Evolutionary conservation across 2,888 invertebrate species (phyloP), one percentile per base, ranked within the genome.

Genomic region (Eustalomyia histrio): DNA sequence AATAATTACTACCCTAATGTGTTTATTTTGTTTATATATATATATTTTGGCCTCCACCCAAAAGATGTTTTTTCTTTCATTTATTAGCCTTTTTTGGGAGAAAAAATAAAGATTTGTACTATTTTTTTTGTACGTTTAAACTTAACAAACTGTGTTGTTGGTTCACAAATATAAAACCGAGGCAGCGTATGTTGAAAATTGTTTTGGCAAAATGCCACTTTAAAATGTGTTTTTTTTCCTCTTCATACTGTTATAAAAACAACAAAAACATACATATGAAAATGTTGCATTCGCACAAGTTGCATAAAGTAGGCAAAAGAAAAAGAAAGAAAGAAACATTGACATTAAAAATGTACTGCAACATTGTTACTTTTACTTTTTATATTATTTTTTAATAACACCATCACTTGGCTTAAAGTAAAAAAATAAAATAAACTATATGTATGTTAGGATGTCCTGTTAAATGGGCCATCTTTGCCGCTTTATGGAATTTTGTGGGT

Each of bases 151-250:
- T 47, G 43, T 47, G 43, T 47, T 29, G 43, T 47, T 47, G 43
- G 43, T n/a, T n/a, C 43, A 47, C n/a, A n/a, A 47, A 47, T 17
- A 17, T 39, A 61, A 74, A 81, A 81, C 57, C 71, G 71, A 78
- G 73, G 69, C 57, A 74, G 55, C 81, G 74, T 81, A 81, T 81
- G 81, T 74, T 74, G 71, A 58, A 81, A 81, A 78, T 74, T 69
- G 74, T 78, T 81, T 81, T 81, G 81, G 81, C 78, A 81, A 78
- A 78, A 67, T 81, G 81, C 81, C 81, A 81, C 71, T 81, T 78
- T 14, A 64, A 78, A 80, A 80, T 58, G 21, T 57, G 21, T 55
- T 71, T 43, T 39, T 21, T 53, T 68, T 61, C 33, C 50, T 29
- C 33, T 60, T 29, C n/a, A 10, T 35, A 17, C 17, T 29, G 14